Evolutionary conservation across 2,888 invertebrate genomes (phyloP), one percentile per base, ranked within the genome.

Genomic region (Thumatha senex): DNA sequence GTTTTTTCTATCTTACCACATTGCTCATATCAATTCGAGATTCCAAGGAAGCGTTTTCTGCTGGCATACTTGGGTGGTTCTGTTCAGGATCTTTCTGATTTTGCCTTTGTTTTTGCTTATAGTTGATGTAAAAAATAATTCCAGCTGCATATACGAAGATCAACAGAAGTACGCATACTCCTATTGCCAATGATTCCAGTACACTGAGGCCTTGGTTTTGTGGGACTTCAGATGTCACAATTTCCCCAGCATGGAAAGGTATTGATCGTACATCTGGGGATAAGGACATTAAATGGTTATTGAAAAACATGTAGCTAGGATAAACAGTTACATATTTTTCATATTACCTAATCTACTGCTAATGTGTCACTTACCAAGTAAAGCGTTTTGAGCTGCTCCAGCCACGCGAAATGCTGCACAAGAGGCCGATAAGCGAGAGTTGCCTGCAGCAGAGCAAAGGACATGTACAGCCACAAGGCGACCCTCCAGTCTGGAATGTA

Each of bases 331-430:
- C 18, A 24, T 24, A 24, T 4, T 4, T 24, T 5, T 24, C 5
- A 4, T 24, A 24, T 24, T 24, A 24, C 18, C 5, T 24, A 24
- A 24, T 5, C 5, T 24, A 24, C 18, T 24, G 18, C 18, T 24
- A 24, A 2, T 24, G 18, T 24, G 5, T 24, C 45, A 60, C 71
- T 75, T 69, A 89, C 89, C 89, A 46, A 89, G 73, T 51, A 88
- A 53, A 44, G 81, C 72, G 56, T 83, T 86, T 46, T 84, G 93
- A 0, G 96, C 95, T 33, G 95, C 95, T 33, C 97, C 97, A 58
- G 96, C 96, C 1, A 97, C 93, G 50, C 97, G 92, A 78, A 97
- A 97, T 4, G 96, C 95, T 11, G 97, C 96, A 72, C 97, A 97
- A 1, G 96, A 96, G 0, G 95, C 94, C 67, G 95, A 95, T 7